Conservation (phyloP, 2,797 vertebrate species). For the Alectoris magna region DNA sequence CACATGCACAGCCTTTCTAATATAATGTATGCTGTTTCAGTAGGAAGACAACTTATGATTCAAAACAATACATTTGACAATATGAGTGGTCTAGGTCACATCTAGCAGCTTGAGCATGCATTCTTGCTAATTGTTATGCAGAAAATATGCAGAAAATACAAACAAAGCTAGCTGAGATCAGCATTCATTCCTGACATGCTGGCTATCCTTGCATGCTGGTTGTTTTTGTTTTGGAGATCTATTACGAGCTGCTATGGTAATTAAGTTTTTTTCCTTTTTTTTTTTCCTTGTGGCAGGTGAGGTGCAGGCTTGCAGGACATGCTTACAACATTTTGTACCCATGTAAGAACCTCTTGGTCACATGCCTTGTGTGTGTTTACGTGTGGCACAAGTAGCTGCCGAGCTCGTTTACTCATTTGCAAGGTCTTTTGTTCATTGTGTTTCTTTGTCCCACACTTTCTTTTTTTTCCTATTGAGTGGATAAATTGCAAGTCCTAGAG, state of each 20-base stretch:
- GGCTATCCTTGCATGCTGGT: neutral
- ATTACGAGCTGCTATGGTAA: neutral
- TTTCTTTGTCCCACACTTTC: neutral
- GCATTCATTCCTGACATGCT: neutral
- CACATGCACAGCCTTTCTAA: neutral
- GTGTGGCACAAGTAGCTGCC: too few relatives aligned
- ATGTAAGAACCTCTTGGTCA: too few relatives aligned
- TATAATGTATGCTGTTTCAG: neutral
- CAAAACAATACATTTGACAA: neutral
- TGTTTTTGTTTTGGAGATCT: conserved; percentile 20
- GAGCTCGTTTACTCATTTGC: too few relatives aligned
- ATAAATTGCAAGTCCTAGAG: conserved; percentile 13
- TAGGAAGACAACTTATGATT: neutral
- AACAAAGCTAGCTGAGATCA: neutral
- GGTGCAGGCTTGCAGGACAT: too few relatives aligned
- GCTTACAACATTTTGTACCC: too few relatives aligned
- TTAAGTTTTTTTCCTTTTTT: neutral
- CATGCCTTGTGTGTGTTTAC: too few relatives aligned
- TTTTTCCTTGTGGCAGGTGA: too few relatives aligned
- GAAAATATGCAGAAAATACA: neutral
- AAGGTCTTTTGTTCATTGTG: too few relatives aligned
- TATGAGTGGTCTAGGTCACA: neutral
- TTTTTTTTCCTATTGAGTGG: neutral
- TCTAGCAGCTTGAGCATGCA: neutral
- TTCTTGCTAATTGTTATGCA: neutral